Percentiles rank a stretch among this genome's conserved stretches.
These are phyloP conservation scores for Holcopasites calliopsidis DNA, from an alignment of 1,140 invertebrate species.

Conservation along the genomic window DNA sequence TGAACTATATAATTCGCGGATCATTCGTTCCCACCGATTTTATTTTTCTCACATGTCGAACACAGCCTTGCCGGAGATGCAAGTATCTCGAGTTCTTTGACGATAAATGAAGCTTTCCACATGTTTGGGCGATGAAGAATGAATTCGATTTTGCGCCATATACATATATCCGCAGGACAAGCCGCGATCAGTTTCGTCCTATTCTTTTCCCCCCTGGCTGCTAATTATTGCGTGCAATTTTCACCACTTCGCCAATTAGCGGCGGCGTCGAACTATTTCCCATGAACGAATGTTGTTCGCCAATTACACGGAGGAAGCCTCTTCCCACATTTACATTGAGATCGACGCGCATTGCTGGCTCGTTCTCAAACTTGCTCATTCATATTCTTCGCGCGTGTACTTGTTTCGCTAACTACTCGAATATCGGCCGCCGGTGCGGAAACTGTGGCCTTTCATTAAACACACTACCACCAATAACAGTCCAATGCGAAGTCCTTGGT, in stretches of 20 bases:
- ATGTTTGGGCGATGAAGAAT: too few species aligned
- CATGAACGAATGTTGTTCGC: constrained; percentile 26
- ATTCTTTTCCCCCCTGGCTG: constrained; percentile 28
- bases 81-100: not conserved
- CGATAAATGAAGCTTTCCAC: too few species aligned
- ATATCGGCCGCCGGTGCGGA: not conserved
- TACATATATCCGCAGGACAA: not conserved
- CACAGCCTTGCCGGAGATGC: not conserved
- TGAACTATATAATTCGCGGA: not conserved
- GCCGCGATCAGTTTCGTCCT: constrained; percentile 35
- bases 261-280: constrained; percentile 49
- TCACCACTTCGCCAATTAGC: constrained; percentile 54
- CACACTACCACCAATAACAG: too few species aligned
- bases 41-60: not conserved
- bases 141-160: too few species aligned
- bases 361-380: constrained; percentile 16
- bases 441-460: not conserved
- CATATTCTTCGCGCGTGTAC: constrained; percentile 33
- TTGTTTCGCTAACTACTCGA: constrained; percentile 44
- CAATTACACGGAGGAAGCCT: constrained; percentile 42
- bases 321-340: constrained; percentile 48
- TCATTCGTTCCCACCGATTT: not conserved
- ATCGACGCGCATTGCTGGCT: constrained; percentile 19
- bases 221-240: constrained; percentile 42
- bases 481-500: too few species aligned